Conservation (phyloP, 2,888 invertebrate species). For the Hypomecis atomaria region DNA sequence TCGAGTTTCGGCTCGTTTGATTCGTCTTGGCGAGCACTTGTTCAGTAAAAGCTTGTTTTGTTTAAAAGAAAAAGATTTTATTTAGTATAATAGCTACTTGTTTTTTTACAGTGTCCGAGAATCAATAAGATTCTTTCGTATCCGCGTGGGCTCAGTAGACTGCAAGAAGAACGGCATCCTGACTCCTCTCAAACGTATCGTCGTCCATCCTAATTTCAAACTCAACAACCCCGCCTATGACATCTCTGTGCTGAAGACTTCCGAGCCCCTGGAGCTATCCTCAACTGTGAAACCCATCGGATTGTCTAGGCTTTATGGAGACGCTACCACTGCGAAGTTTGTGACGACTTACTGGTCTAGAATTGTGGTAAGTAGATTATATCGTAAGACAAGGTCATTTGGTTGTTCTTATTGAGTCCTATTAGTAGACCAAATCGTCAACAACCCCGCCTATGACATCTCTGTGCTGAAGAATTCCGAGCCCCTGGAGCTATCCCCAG, state of each 20-base stretch:
- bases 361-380: slow-evolving; percentile 65
- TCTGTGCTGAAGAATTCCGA: slow-evolving; percentile 59
- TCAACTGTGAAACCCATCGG: slow-evolving; percentile 58
- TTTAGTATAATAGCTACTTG: no score
- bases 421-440: slow-evolving; percentile 12
- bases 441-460: slow-evolving; percentile 62
- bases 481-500: slow-evolving; percentile 45
- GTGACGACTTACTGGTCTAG: slow-evolving; percentile 73
- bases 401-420: no score
- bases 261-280: slow-evolving; percentile 46
- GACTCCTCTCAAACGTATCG: slow-evolving; percentile 58
- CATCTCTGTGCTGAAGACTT: slow-evolving; percentile 61
- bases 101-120: slow-evolving; percentile 64
- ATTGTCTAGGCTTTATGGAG: slow-evolving; percentile 53
- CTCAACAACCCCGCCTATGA: slow-evolving; percentile 60
- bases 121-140: slow-evolving; percentile 65
- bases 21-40: no score
- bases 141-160: slow-evolving; percentile 67
- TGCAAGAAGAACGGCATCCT: slow-evolving; percentile 67
- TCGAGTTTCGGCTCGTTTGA: no score
- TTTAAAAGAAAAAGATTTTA: no score
- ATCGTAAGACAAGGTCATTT: not conserved
- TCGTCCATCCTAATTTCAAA: slow-evolving; percentile 63
- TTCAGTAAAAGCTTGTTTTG: no score
- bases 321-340: slow-evolving; percentile 63